phyloP scores from a whole-genome alignment of 2,113 vertebrate genomes.

The Indicator indicator region DNA sequence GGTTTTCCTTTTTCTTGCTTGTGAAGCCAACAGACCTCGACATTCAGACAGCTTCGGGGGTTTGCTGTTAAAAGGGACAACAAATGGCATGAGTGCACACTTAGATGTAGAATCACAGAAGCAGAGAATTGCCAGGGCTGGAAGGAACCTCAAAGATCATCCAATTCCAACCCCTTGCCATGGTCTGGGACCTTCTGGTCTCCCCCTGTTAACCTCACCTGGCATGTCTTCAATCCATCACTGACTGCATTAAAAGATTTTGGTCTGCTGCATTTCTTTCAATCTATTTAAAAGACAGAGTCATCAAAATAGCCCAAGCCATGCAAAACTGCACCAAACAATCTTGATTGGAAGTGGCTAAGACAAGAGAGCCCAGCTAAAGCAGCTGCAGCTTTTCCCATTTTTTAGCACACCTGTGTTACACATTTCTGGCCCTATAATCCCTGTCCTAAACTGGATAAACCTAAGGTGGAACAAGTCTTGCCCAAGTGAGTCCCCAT shows the following conservation, averaged over 20 bases:
- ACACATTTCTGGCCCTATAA: rapidly evolving
- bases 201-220: not conserved
- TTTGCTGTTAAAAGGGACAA: not conserved
- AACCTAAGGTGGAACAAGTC: not conserved
- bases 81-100: not conserved
- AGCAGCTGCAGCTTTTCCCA: not conserved
- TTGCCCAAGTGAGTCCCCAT: not conserved
- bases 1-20: not conserved
- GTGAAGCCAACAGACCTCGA: slow-evolving; percentile 34
- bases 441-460: not conserved
- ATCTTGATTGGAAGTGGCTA: not conserved
- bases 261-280: not conserved
- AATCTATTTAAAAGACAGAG: not conserved
- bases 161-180: too few species aligned
- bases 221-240: not conserved
- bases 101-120: too few species aligned
- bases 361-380: not conserved
- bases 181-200: not conserved
- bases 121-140: too few species aligned
- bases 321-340: rapidly evolving
- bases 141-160: too few species aligned
- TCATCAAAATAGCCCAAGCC: rapidly evolving
- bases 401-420: not conserved
- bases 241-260: rapidly evolving
- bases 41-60: not conserved